These are phyloP conservation scores for Icerya purchasi DNA, from an alignment of 2,888 invertebrate genomes.

Conservation along the genomic window DNA sequence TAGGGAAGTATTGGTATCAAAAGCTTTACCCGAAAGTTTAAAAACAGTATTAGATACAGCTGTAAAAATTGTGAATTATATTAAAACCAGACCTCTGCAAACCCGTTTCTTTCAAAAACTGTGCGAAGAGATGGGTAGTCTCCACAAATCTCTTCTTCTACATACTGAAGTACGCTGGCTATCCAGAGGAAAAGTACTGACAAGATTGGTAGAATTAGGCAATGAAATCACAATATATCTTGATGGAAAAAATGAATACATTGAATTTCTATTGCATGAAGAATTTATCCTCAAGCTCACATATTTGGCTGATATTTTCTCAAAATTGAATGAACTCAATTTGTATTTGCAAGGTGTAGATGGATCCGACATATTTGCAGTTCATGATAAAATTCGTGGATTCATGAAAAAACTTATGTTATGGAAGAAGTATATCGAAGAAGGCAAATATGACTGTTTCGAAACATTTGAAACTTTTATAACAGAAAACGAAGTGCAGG, in stretches of 20 bases:
- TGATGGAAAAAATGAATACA: slow-evolving; percentile 3
- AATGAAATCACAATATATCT: slow-evolving; percentile 1
- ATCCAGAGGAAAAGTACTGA: slow-evolving; percentile 8
- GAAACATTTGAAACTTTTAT: too few relatives aligned
- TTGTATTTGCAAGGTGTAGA: slow-evolving; percentile 4
- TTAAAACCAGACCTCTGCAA: slow-evolving; percentile 6
- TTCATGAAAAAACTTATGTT: slow-evolving; percentile 4
- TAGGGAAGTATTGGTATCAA: slow-evolving; percentile 4
- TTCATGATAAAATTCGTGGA: neutral
- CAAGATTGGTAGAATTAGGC: slow-evolving; percentile 2
- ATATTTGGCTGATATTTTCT: slow-evolving; percentile 8
- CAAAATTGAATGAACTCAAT: slow-evolving; percentile 7
- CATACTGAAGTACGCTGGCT: slow-evolving; percentile 8
- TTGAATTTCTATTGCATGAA: slow-evolving; percentile 3
- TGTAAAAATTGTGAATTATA: slow-evolving; percentile 11
- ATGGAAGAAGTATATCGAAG: slow-evolving; percentile 2
- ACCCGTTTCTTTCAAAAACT: slow-evolving; percentile 8
- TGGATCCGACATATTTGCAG: slow-evolving; percentile 4
- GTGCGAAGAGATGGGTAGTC: slow-evolving; percentile 7
- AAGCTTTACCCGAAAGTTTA: slow-evolving; percentile 5
- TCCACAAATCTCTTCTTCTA: slow-evolving; percentile 7
- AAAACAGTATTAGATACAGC: slow-evolving; percentile 5
- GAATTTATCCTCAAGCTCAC: slow-evolving; percentile 2
- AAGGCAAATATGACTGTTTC: slow-evolving; percentile 2
- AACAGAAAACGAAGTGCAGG: slow-evolving; percentile 1